These are phyloP conservation scores for Toxonevra muliebris DNA, from an alignment of 2,888 invertebrate genomes.

Conservation along the genomic window DNA sequence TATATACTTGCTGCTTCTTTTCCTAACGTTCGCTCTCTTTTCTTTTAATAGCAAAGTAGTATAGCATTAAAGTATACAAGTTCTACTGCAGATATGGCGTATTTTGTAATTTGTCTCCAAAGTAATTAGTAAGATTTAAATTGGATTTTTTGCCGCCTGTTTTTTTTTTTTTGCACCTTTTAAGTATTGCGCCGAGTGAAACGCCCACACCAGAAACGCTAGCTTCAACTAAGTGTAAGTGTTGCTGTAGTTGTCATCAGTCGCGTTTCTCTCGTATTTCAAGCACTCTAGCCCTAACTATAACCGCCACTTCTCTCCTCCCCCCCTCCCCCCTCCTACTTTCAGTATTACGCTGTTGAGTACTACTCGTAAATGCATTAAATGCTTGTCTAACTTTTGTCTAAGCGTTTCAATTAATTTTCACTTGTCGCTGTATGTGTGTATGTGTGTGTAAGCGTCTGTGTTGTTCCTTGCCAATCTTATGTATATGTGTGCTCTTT, in stretches of 20 bases:
- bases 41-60: not conserved
- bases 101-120: conserved; percentile 58
- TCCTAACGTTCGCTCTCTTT: conserved; percentile 12
- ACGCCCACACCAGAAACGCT: not conserved
- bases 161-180: conserved; percentile 13
- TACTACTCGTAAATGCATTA: conserved; percentile 48
- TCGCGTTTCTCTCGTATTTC: not conserved
- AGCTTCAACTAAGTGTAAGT: no score
- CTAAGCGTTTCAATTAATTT: conserved; percentile 59
- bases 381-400: conserved; percentile 56
- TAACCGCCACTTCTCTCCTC: conserved; percentile 17
- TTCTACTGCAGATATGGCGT: conserved; percentile 11
- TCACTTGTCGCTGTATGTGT: conserved; percentile 37
- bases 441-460: not conserved
- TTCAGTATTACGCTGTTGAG: conserved; percentile 45
- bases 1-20: not conserved
- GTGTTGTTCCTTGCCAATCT: not conserved
- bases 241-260: no score
- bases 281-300: not conserved
- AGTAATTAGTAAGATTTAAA: conserved; percentile 63
- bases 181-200: conserved; percentile 18
- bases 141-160: conserved; percentile 45
- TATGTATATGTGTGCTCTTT: not conserved
- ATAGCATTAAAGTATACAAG: not conserved
- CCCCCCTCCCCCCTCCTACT: conserved; percentile 31